Conservation (phyloP, 2,113 vertebrate species). For the Syngnathus floridae region DNA sequence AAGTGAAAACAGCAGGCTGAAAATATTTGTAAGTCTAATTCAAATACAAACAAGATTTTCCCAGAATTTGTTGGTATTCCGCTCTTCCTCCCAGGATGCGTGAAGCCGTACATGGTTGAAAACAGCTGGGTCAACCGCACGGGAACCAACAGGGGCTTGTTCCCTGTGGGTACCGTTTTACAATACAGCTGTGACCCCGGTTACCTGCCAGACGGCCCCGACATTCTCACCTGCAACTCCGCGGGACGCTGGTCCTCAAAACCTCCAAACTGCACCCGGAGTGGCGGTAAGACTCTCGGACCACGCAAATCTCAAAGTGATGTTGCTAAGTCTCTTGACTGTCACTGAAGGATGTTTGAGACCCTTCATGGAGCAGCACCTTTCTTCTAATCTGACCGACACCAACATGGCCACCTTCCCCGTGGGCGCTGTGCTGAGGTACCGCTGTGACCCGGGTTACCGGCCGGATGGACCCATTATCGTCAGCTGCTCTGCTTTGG, state of each 20-base stretch:
- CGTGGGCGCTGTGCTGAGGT: constrained; percentile 65
- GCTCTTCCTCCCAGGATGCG: constrained; percentile 58
- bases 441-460: constrained; percentile 67
- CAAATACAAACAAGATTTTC: constrained; percentile 19
- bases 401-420: constrained; percentile 63
- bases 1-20: constrained; percentile 4
- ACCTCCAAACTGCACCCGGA: constrained; percentile 67
- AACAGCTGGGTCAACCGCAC: constrained; percentile 74
- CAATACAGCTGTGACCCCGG: constrained; percentile 74
- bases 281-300: constrained; percentile 55
- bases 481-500: constrained; percentile 54
- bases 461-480: constrained; percentile 57
- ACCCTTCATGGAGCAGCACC: constrained; percentile 58
- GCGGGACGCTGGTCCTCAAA: constrained; percentile 66
- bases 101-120: constrained; percentile 66
- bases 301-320: too few relatives aligned
- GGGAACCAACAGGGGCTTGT: constrained; percentile 68
- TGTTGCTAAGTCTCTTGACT: background rate
- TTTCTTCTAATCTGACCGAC: constrained; percentile 63
- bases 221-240: constrained; percentile 65
- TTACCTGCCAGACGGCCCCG: constrained; percentile 67
- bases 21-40: constrained; percentile 15
- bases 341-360: constrained; percentile 52
- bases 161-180: constrained; percentile 69
- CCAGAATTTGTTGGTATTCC: constrained; percentile 6